phyloP scores from a whole-genome alignment of 2,797 vertebrate genomes.

The Discoglossus pictus region DNA sequence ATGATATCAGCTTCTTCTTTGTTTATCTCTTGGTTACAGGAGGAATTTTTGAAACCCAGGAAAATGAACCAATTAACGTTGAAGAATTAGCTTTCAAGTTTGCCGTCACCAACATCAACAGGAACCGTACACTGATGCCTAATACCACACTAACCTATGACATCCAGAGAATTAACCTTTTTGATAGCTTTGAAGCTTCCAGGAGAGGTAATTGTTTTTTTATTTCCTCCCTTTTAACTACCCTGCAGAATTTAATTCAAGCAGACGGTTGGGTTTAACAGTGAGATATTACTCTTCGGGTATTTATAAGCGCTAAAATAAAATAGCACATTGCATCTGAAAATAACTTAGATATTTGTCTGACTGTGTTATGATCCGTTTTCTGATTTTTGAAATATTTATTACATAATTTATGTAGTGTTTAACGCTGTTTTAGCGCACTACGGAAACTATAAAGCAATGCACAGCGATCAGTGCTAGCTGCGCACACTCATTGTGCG shows the following conservation, averaged over 20 bases:
- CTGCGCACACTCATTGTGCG: too few species aligned
- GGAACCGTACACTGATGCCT: slow-evolving; percentile 96
- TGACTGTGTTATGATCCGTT: too few species aligned
- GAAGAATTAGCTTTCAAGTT: slow-evolving; percentile 99
- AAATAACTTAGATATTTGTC: too few species aligned
- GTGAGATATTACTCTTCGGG: neutral
- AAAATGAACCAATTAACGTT: slow-evolving; percentile 92
- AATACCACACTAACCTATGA: slow-evolving; percentile 97
- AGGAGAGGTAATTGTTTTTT: slow-evolving; percentile 80
- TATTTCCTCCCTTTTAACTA: slow-evolving; percentile 10
- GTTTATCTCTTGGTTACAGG: slow-evolving; percentile 74
- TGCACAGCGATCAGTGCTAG: too few species aligned
- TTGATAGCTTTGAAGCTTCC: slow-evolving; percentile 97
- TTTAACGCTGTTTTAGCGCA: too few species aligned
- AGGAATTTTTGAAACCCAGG: slow-evolving; percentile 96
- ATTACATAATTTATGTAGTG: too few species aligned
- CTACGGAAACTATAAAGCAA: too few species aligned
- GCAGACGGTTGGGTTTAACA: too few species aligned
- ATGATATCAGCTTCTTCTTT: slow-evolving; percentile 51
- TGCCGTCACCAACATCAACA: slow-evolving; percentile 95
- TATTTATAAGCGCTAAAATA: too few species aligned
- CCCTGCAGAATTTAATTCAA: neutral
- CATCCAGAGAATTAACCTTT: slow-evolving; percentile 97
- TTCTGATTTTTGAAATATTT: too few species aligned
- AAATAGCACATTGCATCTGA: too few species aligned